These are phyloP conservation scores for Neoniphon sammara DNA, from an alignment of 2,797 vertebrate genomes.

Conservation along the genomic window DNA sequence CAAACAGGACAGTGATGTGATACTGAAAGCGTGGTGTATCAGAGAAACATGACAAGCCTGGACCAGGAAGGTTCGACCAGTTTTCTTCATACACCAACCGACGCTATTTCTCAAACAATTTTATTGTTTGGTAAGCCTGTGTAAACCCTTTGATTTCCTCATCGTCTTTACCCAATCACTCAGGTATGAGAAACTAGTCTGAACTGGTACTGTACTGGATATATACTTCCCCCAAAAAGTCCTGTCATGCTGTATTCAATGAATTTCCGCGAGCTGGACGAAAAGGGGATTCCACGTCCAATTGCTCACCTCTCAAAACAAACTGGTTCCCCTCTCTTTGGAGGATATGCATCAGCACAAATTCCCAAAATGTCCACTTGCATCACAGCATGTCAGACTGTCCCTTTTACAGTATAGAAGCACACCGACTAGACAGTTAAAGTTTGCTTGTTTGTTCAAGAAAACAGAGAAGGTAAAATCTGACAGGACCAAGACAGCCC, in stretches of 20 bases:
- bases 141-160: constrained; percentile 57
- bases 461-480: constrained; percentile 32
- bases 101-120: constrained; percentile 9
- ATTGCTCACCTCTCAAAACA: constrained; percentile 13
- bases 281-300: constrained; percentile 57
- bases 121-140: constrained; percentile 3
- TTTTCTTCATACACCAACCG: constrained; percentile 1
- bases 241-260: constrained; percentile 25
- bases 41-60: background rate
- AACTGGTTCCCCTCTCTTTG: constrained; percentile 37
- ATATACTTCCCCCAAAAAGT: constrained; percentile 61
- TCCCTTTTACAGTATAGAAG: constrained; percentile 20
- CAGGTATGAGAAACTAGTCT: constrained; percentile 39
- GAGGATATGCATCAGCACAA: constrained; percentile 16
- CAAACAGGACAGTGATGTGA: constrained; percentile 21
- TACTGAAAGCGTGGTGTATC: constrained; percentile 16
- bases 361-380: constrained; percentile 37
- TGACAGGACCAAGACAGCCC: constrained; percentile 11
- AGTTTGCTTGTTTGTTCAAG: background rate
- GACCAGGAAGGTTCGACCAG: constrained; percentile 17
- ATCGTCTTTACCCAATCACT: constrained; percentile 30
- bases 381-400: constrained; percentile 15
- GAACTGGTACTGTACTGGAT: constrained; percentile 6
- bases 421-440: background rate
- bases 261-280: constrained; percentile 58